These are phyloP conservation scores for Microtus montanus DNA, from an alignment of 2,113 vertebrate species.

Conservation along the genomic window DNA sequence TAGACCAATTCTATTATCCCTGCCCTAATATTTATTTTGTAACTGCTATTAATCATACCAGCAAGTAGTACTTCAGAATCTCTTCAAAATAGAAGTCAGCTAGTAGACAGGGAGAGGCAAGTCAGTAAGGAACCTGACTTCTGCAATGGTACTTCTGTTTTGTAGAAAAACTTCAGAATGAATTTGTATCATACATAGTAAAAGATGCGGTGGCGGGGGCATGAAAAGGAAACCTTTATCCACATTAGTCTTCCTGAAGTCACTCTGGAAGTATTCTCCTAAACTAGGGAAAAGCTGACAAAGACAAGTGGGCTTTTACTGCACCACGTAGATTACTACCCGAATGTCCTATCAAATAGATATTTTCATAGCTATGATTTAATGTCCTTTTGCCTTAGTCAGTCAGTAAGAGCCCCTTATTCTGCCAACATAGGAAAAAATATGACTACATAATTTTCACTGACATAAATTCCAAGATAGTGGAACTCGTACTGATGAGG, in stretches of 20 bases:
- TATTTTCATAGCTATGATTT: conserved; percentile 82
- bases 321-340: conserved; percentile 71
- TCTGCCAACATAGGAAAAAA: conserved; percentile 75
- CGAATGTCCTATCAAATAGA: conserved; percentile 80
- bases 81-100: conserved; percentile 77
- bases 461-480: conserved; percentile 80
- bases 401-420: conserved; percentile 82
- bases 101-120: conserved; percentile 73
- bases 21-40: conserved; percentile 73
- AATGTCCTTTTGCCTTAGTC: conserved; percentile 76
- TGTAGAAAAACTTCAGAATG: conserved; percentile 67
- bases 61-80: conserved; percentile 80
- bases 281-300: conserved; percentile 41
- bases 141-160: conserved; percentile 75
- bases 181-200: conserved; percentile 54
- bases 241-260: conserved; percentile 56
- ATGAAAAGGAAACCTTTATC: conserved; percentile 42
- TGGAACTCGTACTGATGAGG: conserved; percentile 49
- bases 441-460: conserved; percentile 81
- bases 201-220: not conserved
- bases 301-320: conserved; percentile 80
- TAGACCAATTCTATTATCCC: conserved; percentile 74
- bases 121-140: conserved; percentile 60
- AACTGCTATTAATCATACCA: conserved; percentile 78
- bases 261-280: conserved; percentile 28